Conservation (phyloP, 30 jellyfish, hydroid and myxozoan genomes). For the Hydractinia echinata region DNA sequence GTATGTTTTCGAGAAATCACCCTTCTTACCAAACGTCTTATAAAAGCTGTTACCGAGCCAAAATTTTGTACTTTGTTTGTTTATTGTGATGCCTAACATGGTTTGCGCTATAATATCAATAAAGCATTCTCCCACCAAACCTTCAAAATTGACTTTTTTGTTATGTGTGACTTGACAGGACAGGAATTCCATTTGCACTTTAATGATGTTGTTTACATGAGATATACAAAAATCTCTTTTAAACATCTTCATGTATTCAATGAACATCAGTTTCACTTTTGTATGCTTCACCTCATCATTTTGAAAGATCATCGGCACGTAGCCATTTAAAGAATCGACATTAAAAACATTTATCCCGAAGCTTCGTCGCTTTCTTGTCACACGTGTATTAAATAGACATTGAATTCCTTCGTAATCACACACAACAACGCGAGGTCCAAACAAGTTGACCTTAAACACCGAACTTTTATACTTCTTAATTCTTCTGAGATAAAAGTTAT, state of each 20-base stretch:
- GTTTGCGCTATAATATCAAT: background rate
- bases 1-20: too few species aligned
- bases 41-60: background rate
- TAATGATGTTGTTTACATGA: background rate
- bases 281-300: background rate
- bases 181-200: background rate
- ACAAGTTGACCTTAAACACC: slow-evolving; percentile 1
- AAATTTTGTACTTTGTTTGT: background rate
- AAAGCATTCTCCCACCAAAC: background rate
- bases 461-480: background rate
- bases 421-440: background rate
- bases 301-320: slow-evolving; percentile 5
- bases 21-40: too few species aligned
- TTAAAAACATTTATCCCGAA: slow-evolving; percentile 2
- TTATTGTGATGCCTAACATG: background rate
- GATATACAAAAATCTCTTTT: background rate
- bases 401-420: slow-evolving; percentile 12
- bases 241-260: background rate
- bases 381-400: background rate
- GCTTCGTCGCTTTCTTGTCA: background rate
- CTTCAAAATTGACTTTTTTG: background rate
- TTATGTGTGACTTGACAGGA: background rate
- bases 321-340: background rate
- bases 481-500: background rate
- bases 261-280: background rate